Conservation (phyloP, 2,113 vertebrate species). For the Tyrannus savana region DNA sequence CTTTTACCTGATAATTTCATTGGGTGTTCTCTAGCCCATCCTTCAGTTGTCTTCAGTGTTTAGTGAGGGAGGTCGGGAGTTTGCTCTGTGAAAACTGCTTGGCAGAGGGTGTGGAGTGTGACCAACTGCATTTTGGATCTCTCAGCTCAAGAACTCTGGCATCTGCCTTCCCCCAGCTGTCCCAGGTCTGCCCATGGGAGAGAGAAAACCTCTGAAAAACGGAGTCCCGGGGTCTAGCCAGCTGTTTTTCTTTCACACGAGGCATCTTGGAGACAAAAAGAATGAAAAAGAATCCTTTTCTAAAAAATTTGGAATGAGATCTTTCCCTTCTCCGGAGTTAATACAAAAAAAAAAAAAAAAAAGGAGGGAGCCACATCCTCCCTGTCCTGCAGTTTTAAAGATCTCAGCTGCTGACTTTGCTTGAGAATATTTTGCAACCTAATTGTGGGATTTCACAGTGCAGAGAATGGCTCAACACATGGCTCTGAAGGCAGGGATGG, state of each 20-base stretch:
- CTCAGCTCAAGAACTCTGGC: background rate
- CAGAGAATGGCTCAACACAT: background rate
- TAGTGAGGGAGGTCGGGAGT: background rate
- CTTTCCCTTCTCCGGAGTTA: background rate
- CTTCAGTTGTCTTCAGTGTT: background rate
- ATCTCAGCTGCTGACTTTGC: background rate
- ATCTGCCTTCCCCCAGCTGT: conserved; percentile 34
- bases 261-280: background rate
- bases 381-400: background rate
- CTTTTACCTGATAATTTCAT: conserved; percentile 2
- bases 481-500: background rate
- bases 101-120: background rate
- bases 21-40: background rate
- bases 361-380: background rate
- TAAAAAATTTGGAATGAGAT: background rate
- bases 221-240: background rate
- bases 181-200: background rate
- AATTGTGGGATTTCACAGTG: background rate
- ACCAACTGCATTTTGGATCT: background rate
- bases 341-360: background rate
- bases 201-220: background rate
- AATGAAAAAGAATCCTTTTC: background rate
- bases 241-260: background rate
- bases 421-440: background rate
- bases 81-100: background rate